Conservation (phyloP, 2,888 invertebrate genomes). For the Eledona agricola region DNA sequence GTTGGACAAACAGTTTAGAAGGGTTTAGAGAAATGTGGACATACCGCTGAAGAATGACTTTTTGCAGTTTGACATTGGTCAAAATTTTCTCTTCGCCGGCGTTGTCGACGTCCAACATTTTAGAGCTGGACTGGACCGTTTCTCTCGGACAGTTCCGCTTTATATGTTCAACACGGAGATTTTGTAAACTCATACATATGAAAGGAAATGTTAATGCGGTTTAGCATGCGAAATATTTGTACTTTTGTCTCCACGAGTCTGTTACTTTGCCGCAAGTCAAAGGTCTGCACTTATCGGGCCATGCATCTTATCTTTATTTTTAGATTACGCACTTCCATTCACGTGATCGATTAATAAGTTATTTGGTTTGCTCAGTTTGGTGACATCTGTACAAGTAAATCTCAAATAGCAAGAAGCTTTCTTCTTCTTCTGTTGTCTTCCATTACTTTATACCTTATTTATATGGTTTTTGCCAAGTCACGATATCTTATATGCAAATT, state of each 20-base stretch:
- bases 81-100: slow-evolving; percentile 33
- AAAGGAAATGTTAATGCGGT: slow-evolving; percentile 28
- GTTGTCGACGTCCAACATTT: slow-evolving; percentile 29
- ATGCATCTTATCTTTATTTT: slow-evolving; percentile 24
- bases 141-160: slow-evolving; percentile 2
- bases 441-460: too few species aligned
- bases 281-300: slow-evolving; percentile 19
- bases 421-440: too few species aligned
- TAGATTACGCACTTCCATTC: slow-evolving; percentile 13
- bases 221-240: slow-evolving; percentile 15
- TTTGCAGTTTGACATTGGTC: slow-evolving; percentile 42
- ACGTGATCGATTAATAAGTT: too few species aligned
- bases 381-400: too few species aligned
- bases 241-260: slow-evolving; percentile 16
- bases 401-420: too few species aligned
- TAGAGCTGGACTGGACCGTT: slow-evolving; percentile 8
- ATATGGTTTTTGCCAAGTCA: too few species aligned
- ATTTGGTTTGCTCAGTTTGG: too few species aligned
- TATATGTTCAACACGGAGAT: slow-evolving; percentile 13
- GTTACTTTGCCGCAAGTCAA: slow-evolving; percentile 16
- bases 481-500: too few species aligned
- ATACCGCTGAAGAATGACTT: slow-evolving; percentile 46
- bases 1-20: too few species aligned
- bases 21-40: slow-evolving; percentile 14
- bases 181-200: slow-evolving; percentile 25